Percentiles rank a stretch among this genome's conserved stretches.
These are phyloP conservation scores for Eurystomus glaucurus DNA, from an alignment of 2,797 vertebrate species.

Conservation along the genomic window DNA sequence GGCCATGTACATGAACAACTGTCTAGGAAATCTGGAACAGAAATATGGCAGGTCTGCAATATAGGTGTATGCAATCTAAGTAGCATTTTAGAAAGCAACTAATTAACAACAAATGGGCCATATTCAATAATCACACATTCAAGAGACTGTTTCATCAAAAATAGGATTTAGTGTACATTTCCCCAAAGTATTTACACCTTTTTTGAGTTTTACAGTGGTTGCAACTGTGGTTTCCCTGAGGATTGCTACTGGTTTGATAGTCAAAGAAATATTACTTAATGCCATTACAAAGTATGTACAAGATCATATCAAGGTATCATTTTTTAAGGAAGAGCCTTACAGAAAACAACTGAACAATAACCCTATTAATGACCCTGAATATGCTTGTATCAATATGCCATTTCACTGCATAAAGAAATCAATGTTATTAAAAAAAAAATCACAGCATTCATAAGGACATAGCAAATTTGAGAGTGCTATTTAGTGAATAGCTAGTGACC, in stretches of 20 bases:
- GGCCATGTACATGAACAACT: not conserved
- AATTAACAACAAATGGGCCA: not conserved
- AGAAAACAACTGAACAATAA: not conserved
- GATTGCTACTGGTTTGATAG: not conserved
- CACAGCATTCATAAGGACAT: not conserved
- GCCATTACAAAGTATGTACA: not conserved
- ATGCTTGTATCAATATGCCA: slow-evolving; percentile 21
- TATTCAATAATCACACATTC: not conserved
- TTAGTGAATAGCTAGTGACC: slow-evolving; percentile 25
- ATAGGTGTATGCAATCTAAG: rapidly evolving
- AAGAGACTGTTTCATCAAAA: not conserved
- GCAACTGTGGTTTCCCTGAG: not conserved
- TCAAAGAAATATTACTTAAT: not conserved
- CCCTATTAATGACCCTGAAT: not conserved
- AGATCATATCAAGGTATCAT: not conserved
- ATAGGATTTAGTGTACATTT: not conserved
- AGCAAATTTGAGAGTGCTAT: slow-evolving; percentile 28
- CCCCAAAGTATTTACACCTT: not conserved
- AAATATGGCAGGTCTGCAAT: not conserved
- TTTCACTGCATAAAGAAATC: slow-evolving; percentile 25
- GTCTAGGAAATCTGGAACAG: not conserved
- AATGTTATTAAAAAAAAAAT: slow-evolving; percentile 20
- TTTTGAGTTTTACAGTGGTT: not conserved
- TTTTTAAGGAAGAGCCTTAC: not conserved
- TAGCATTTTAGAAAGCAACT: not conserved